Evolutionary conservation across 2,113 vertebrate genomes (phyloP).

Genomic region (Acinonyx jubatus): DNA sequence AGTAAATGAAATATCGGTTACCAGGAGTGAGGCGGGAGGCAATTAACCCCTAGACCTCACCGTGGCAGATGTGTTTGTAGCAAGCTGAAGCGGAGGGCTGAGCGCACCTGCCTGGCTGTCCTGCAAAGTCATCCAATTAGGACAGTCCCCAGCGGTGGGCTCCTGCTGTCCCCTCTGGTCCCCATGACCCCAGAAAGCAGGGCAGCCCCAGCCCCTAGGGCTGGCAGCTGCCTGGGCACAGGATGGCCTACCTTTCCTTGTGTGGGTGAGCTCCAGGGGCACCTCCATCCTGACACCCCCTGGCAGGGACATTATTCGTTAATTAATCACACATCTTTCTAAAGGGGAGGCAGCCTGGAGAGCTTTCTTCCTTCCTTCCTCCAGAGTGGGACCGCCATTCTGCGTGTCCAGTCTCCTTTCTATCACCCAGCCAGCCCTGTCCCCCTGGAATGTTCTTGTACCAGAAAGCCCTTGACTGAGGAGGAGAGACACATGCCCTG

Average conservation of each 20-base stretch:
- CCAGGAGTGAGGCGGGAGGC: slow-evolving; percentile 76
- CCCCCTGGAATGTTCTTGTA: background rate
- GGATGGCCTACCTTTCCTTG: background rate
- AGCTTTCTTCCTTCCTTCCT: background rate
- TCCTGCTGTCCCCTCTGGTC: background rate
- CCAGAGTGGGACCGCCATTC: background rate
- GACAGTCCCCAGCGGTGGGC: slow-evolving; percentile 59
- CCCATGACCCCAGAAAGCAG: slow-evolving; percentile 44
- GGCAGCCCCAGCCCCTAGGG: background rate
- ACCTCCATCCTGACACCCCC: background rate
- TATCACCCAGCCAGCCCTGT: background rate
- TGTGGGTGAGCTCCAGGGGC: slow-evolving; percentile 4
- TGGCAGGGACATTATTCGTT: slow-evolving; percentile 17
- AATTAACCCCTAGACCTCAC: slow-evolving; percentile 79
- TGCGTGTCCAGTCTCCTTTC: background rate
- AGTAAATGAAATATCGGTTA: slow-evolving; percentile 82
- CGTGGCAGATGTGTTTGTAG: slow-evolving; percentile 68
- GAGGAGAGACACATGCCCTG: background rate
- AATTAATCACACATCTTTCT: slow-evolving; percentile 60
- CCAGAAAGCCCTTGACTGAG: background rate
- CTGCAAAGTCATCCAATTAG: slow-evolving; percentile 78
- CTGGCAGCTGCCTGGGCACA: background rate
- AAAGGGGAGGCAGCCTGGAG: background rate
- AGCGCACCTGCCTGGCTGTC: slow-evolving; percentile 69
- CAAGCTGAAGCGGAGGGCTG: slow-evolving; percentile 11